These are phyloP conservation scores for Arbacia lixula DNA, from an alignment of 53 echinoderm and acorn worm species.

Conservation along the genomic window DNA sequence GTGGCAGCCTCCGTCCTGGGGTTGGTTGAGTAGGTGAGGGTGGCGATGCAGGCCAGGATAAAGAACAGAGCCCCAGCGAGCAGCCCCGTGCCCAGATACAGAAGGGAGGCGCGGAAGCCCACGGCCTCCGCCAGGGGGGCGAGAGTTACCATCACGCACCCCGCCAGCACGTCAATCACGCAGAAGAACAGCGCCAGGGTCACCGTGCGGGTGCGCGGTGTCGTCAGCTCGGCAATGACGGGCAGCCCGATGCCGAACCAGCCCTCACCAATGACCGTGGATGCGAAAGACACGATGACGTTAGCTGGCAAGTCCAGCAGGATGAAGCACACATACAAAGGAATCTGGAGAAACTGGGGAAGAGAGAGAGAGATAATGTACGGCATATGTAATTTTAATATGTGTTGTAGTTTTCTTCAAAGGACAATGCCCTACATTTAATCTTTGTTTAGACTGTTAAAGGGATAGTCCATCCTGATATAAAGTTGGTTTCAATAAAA, in stretches of 20 bases:
- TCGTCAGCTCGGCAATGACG: constrained; percentile 27
- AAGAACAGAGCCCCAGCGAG: constrained; percentile 7
- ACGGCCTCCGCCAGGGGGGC: background rate
- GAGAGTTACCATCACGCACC: constrained; percentile 35
- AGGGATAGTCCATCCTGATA: no score
- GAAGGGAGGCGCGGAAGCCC: constrained; percentile 16
- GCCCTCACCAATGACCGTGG: constrained; percentile 4
- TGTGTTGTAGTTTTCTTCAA: no score
- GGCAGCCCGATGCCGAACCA: constrained; percentile 54
- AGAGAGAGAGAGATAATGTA: background rate
- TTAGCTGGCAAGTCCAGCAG: constrained; percentile 10
- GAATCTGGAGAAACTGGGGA: constrained; percentile 22
- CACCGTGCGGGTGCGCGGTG: constrained; percentile 1
- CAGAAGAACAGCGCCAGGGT: constrained; percentile 45
- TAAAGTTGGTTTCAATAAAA: no score
- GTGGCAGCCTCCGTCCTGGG: no score
- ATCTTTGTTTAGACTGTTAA: no score
- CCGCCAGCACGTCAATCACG: constrained; percentile 37
- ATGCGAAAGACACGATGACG: background rate
- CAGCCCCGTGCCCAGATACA: constrained; percentile 28
- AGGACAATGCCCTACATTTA: no score
- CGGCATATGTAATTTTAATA: no score
- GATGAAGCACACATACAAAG: constrained; percentile 35
- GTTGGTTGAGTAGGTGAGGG: no score
- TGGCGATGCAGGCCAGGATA: background rate